These are phyloP conservation scores for Acronicta aceris DNA, from an alignment of 2,888 invertebrate genomes.

Conservation along the genomic window DNA sequence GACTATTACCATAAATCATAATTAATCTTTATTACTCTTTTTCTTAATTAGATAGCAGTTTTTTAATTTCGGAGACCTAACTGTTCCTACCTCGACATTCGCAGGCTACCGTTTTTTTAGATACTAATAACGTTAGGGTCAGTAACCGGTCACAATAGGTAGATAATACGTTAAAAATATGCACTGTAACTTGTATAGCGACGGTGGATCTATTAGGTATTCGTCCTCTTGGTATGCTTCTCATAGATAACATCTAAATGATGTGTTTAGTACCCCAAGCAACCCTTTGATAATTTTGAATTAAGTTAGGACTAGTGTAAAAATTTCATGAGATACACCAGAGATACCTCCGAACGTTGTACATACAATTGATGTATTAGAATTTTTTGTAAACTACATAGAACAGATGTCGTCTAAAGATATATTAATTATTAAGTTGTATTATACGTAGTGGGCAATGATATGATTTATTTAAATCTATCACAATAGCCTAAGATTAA, in stretches of 20 bases:
- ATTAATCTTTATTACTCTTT: no score
- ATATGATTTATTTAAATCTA: constrained; percentile 13
- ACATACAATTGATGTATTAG: constrained; percentile 53
- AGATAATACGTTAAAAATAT: no score
- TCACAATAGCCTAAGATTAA: constrained; percentile 16
- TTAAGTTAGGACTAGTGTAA: constrained; percentile 34
- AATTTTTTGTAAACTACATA: constrained; percentile 38
- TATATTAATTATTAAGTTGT: constrained; percentile 30
- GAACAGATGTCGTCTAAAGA: constrained; percentile 23
- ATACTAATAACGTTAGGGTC: no score
- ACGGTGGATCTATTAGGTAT: constrained; percentile 29
- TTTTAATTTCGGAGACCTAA: no score
- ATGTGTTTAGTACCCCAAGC: constrained; percentile 47
- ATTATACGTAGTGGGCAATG: constrained; percentile 21
- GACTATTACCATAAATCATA: no score
- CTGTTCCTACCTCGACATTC: no score
- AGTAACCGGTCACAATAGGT: no score
- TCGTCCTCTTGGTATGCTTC: constrained; percentile 50
- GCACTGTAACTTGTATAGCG: constrained; percentile 11
- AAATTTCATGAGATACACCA: constrained; percentile 61
- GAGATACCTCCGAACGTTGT: constrained; percentile 58
- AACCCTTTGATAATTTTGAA: constrained; percentile 33
- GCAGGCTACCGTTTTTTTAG: no score
- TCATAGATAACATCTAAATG: constrained; percentile 36
- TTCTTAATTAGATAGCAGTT: no score